A percentile compares a stretch with the other conserved stretches of the same genome.
Conservation (phyloP, 2,888 invertebrate genomes). For the Brenthis ino region DNA sequence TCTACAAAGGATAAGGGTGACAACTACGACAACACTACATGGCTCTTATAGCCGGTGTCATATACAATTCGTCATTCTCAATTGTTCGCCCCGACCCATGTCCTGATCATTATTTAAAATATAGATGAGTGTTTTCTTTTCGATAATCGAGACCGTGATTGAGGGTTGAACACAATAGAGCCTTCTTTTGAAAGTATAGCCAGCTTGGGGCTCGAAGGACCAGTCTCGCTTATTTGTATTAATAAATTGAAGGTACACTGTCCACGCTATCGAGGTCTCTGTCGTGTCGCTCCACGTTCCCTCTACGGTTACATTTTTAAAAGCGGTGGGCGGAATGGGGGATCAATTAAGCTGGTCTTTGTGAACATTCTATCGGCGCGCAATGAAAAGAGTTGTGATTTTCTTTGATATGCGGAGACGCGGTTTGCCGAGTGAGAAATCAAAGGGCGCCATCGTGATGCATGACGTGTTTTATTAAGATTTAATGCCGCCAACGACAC, state of each 20-base stretch:
- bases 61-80: conserved; percentile 73
- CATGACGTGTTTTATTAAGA: conserved; percentile 82
- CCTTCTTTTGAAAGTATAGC: conserved; percentile 70
- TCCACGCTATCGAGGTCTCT: conserved; percentile 63
- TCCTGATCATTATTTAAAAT: conserved; percentile 82
- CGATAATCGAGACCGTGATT: conserved; percentile 80
- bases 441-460: conserved; percentile 76
- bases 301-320: conserved; percentile 54
- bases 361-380: conserved; percentile 79
- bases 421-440: conserved; percentile 81
- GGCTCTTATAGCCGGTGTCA: conserved; percentile 66
- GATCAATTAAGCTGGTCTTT: conserved; percentile 77
- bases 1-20: conserved; percentile 54
- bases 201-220: conserved; percentile 63
- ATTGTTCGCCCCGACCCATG: conserved; percentile 63
- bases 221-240: conserved; percentile 75
- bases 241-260: conserved; percentile 77
- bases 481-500: conserved; percentile 81
- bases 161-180: conserved; percentile 75
- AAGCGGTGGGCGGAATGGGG: conserved; percentile 59
- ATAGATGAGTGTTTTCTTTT: conserved; percentile 82
- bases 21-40: conserved; percentile 54
- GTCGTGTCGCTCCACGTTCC: conserved; percentile 48
- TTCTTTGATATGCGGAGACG: conserved; percentile 80
- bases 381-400: conserved; percentile 82